Conservation (phyloP, 2,113 vertebrate genomes). For the Cheilinus undulatus region DNA sequence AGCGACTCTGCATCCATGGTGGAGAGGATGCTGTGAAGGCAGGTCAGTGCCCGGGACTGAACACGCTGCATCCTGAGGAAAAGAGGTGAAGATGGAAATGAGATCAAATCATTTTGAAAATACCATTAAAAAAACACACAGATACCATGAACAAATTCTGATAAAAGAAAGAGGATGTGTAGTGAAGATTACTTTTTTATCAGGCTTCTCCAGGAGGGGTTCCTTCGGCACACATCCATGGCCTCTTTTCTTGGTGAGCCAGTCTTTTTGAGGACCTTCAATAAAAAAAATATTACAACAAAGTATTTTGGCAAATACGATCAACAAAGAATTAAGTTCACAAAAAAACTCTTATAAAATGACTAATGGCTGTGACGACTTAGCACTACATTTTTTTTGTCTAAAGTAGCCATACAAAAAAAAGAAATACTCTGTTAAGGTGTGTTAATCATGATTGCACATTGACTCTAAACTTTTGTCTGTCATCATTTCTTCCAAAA, state of each 20-base stretch:
- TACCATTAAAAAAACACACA: neutral
- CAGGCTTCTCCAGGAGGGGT: slow-evolving; percentile 89
- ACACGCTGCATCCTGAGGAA: slow-evolving; percentile 88
- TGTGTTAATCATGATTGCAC: too few relatives aligned
- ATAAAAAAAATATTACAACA: neutral
- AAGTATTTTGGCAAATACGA: too few relatives aligned
- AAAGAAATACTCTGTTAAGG: too few relatives aligned
- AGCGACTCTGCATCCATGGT: slow-evolving; percentile 91
- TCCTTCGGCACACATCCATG: slow-evolving; percentile 86
- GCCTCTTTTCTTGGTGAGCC: slow-evolving; percentile 87
- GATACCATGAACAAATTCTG: neutral
- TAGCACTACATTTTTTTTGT: too few relatives aligned
- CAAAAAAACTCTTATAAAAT: too few relatives aligned
- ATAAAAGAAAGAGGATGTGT: neutral
- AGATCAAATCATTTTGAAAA: neutral
- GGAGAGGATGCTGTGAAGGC: slow-evolving; percentile 93
- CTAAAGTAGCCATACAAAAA: too few relatives aligned
- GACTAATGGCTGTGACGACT: too few relatives aligned
- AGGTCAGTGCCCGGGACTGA: slow-evolving; percentile 92
- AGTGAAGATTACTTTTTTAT: slow-evolving; percentile 88
- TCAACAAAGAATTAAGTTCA: too few relatives aligned
- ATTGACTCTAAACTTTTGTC: too few relatives aligned
- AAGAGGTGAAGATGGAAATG: neutral
- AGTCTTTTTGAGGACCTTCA: slow-evolving; percentile 93
- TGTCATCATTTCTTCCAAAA: too few relatives aligned